A percentile compares a stretch with the other conserved stretches of the same genome.
These are phyloP conservation scores for Spongilla lacustris DNA, from an alignment of 37 sponge, comb jelly and placozoan genomes.

Conservation along the genomic window DNA sequence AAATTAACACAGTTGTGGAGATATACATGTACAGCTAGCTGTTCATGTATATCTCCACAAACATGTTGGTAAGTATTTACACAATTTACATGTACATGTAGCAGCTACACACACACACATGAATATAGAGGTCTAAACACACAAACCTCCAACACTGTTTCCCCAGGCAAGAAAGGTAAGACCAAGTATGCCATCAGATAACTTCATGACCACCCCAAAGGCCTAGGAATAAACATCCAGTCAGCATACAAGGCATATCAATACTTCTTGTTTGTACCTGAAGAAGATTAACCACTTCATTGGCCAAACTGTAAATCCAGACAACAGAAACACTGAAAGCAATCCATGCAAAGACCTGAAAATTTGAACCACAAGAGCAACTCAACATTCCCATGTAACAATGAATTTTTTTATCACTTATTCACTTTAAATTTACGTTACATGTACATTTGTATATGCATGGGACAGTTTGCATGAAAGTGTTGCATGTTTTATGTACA, in stretches of 20 bases:
- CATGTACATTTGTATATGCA: too few relatives aligned
- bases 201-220: constrained; percentile 87
- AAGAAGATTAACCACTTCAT: constrained; percentile 93
- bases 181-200: constrained; percentile 92
- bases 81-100: not conserved
- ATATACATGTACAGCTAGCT: not conserved
- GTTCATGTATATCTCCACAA: not conserved
- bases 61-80: not conserved
- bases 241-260: not conserved
- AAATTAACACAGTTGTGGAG: not conserved
- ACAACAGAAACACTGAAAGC: constrained; percentile 88
- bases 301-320: constrained; percentile 96
- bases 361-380: too few relatives aligned
- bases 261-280: constrained; percentile 45
- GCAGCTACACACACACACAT: not conserved
- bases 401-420: too few relatives aligned
- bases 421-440: too few relatives aligned
- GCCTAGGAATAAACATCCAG: constrained; percentile 45
- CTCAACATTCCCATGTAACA: too few relatives aligned
- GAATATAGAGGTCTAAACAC: not conserved
- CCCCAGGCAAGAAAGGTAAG: constrained; percentile 99
- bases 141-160: constrained; percentile 94
- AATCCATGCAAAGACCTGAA: constrained; percentile 86
- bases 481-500: too few relatives aligned
- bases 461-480: too few relatives aligned